Conservation (phyloP, 1,140 invertebrate genomes). For the Dysdera silvatica region DNA sequence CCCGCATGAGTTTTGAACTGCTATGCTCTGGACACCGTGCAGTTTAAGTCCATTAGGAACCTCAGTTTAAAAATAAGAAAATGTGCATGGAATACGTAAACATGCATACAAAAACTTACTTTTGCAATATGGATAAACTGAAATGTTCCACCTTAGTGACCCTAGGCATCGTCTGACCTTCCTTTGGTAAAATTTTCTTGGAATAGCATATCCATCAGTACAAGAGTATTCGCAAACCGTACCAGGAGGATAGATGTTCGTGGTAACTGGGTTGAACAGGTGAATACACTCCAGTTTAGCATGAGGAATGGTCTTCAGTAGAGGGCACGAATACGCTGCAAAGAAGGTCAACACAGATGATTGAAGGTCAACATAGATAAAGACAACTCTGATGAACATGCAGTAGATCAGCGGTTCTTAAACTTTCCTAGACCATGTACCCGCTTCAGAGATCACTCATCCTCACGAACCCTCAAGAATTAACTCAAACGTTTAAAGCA, state of each 20-base stretch:
- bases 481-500: too few species aligned
- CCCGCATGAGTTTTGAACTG: too few species aligned
- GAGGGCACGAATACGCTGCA: conserved; percentile 13
- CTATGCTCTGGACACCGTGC: too few species aligned
- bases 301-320: not conserved
- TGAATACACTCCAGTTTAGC: not conserved
- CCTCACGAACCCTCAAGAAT: too few species aligned
- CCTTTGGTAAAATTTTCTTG: not conserved
- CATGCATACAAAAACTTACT: conserved; percentile 8
- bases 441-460: too few species aligned
- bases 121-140: conserved; percentile 4
- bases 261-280: too few species aligned
- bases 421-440: too few species aligned
- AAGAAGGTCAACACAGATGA: too few species aligned
- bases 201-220: conserved; percentile 9
- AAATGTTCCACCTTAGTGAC: conserved; percentile 6
- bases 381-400: too few species aligned
- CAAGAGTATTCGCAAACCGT: conserved; percentile 19
- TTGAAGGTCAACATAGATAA: too few species aligned
- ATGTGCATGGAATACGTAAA: not conserved
- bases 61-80: not conserved
- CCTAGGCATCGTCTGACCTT: not conserved
- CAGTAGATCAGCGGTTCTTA: too few species aligned
- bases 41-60: too few species aligned
- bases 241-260: not conserved